phyloP scores from a whole-genome alignment of 2,888 invertebrate genomes.

The Eurois occulta region DNA sequence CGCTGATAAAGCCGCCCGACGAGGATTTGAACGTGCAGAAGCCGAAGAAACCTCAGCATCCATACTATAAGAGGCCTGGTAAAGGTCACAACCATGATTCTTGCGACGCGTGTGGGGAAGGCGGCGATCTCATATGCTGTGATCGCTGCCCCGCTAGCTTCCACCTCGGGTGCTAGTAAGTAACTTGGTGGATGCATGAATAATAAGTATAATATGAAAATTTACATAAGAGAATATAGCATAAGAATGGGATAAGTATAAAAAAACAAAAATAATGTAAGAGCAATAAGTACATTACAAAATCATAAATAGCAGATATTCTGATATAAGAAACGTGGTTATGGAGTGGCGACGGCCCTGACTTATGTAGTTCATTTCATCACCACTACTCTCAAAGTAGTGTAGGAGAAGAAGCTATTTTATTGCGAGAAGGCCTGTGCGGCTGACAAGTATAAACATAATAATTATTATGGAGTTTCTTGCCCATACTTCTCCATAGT shows the following conservation, averaged over 20 bases:
- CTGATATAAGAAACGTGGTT: not conserved
- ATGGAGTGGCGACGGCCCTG: not conserved
- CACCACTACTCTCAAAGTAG: not conserved
- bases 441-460: not conserved
- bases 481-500: not conserved
- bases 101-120: slow-evolving; percentile 98
- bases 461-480: not conserved
- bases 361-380: not conserved
- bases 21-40: slow-evolving; percentile 92
- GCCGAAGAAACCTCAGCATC: slow-evolving; percentile 93
- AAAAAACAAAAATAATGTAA: not conserved
- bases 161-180: slow-evolving; percentile 98
- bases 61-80: slow-evolving; percentile 96
- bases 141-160: slow-evolving; percentile 99
- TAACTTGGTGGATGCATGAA: slow-evolving; percentile 65
- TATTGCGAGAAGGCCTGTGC: not conserved
- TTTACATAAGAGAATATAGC: not conserved
- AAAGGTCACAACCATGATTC: slow-evolving; percentile 97
- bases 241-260: slow-evolving; percentile 7
- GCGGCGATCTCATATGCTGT: slow-evolving; percentile 98
- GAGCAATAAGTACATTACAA: not conserved
- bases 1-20: slow-evolving; percentile 96
- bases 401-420: not conserved
- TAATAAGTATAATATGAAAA: slow-evolving; percentile 7
- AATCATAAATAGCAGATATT: not conserved